A percentile compares a stretch with the other conserved stretches of the same genome.
These are phyloP conservation scores for Meriones unguiculatus DNA, from an alignment of 2,113 vertebrate genomes.

Conservation along the genomic window DNA sequence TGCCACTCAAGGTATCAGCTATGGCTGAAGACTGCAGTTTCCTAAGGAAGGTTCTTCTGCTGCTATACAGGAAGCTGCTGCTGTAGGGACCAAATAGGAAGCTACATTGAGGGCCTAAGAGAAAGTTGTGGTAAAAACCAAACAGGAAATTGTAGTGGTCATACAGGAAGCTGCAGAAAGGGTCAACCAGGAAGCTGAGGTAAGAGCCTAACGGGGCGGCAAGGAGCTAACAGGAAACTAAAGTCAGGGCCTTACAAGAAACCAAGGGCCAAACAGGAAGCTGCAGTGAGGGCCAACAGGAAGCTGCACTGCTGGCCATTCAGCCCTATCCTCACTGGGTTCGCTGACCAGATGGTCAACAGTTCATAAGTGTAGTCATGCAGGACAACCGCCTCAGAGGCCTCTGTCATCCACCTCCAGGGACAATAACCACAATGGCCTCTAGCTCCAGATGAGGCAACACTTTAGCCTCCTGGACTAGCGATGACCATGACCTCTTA, in stretches of 20 bases:
- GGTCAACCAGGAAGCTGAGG: not conserved
- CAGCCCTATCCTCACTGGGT: too few species aligned
- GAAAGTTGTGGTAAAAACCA: not conserved
- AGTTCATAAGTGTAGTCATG: not conserved
- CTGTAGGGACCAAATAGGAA: not conserved
- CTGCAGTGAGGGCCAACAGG: not conserved
- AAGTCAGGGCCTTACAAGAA: not conserved
- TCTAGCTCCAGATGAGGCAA: accelerated
- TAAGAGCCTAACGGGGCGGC: not conserved
- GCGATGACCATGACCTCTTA: accelerated
- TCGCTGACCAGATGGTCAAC: not conserved
- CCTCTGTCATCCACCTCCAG: accelerated
- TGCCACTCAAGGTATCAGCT: not conserved
- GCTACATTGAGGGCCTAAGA: not conserved
- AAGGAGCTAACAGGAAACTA: not conserved
- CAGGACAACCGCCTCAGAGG: accelerated
- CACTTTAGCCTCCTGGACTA: accelerated
- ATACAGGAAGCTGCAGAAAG: not conserved
- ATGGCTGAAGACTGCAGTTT: not conserved
- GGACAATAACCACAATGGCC: accelerated
- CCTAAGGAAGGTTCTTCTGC: too few species aligned
- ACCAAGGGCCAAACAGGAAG: not conserved
- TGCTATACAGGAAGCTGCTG: too few species aligned
- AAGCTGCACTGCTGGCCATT: not conserved
- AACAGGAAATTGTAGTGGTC: not conserved